phyloP scores from a whole-genome alignment of 1,140 invertebrate species.

The Magallana ariakensis region DNA sequence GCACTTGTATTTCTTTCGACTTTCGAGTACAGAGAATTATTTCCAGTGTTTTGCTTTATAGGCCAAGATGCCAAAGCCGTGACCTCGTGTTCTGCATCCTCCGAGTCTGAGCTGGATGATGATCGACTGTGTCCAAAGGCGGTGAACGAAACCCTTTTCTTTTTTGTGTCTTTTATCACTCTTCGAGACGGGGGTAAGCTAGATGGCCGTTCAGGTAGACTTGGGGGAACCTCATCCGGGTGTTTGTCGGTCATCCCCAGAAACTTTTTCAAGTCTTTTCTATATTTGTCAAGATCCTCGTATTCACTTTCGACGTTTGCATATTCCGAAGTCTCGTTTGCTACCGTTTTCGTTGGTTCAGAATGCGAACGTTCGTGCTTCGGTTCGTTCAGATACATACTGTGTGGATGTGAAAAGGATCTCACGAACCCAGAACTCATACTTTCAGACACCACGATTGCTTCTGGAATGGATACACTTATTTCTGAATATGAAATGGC shows the following conservation, averaged over 20 bases:
- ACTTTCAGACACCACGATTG: slow-evolving; percentile 39
- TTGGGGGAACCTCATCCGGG: slow-evolving; percentile 43
- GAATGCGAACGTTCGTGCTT: slow-evolving; percentile 37
- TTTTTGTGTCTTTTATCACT: slow-evolving; percentile 32
- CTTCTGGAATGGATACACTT: slow-evolving; percentile 37
- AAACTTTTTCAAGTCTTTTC: slow-evolving; percentile 50
- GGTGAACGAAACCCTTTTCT: slow-evolving; percentile 34
- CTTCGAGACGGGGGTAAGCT: slow-evolving; percentile 39
- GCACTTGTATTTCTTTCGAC: neutral
- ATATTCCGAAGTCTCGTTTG: slow-evolving; percentile 1
- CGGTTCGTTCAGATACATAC: slow-evolving; percentile 35
- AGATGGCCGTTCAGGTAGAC: slow-evolving; percentile 46
- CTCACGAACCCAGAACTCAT: neutral
- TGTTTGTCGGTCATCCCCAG: slow-evolving; percentile 45
- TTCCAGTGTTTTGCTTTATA: slow-evolving; percentile 16
- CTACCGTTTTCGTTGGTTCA: neutral
- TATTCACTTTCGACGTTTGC: slow-evolving; percentile 43
- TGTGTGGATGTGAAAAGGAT: neutral
- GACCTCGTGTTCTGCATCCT: slow-evolving; percentile 3
- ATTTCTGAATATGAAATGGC: slow-evolving; percentile 42
- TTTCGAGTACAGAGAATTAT: neutral
- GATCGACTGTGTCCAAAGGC: slow-evolving; percentile 10
- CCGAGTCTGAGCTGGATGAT: slow-evolving; percentile 15
- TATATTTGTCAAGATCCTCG: slow-evolving; percentile 55
- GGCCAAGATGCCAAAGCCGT: neutral